Conservation (phyloP, 2,888 invertebrate genomes). For the Drosophila trichaetosa region DNA sequence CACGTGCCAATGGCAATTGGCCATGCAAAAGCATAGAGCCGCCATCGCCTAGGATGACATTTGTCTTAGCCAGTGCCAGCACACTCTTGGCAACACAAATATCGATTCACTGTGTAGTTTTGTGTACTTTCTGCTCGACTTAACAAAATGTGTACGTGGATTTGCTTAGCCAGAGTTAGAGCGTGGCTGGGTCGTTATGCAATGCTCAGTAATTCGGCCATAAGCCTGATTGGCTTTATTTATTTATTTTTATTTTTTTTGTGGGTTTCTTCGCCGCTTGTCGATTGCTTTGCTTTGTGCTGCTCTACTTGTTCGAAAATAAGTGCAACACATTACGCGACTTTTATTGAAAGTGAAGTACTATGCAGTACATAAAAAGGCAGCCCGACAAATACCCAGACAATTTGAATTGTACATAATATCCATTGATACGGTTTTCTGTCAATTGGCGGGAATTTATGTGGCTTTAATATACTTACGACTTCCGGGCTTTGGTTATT, state of each 20-base stretch:
- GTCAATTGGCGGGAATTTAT: constrained; percentile 31
- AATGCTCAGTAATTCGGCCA: constrained; percentile 67
- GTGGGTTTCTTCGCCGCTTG: constrained; percentile 46
- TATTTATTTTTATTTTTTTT: constrained; percentile 47
- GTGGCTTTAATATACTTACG: constrained; percentile 14
- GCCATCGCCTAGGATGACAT: constrained; percentile 59
- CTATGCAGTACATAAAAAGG: constrained; percentile 27
- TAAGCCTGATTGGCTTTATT: constrained; percentile 66
- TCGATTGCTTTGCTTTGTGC: constrained; percentile 52
- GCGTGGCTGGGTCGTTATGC: constrained; percentile 64
- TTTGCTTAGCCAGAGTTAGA: constrained; percentile 37
- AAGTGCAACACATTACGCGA: constrained; percentile 47
- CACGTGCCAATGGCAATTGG: constrained; percentile 75
- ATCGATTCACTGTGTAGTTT: constrained; percentile 44
- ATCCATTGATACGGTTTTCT: constrained; percentile 33
- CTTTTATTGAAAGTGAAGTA: constrained; percentile 52
- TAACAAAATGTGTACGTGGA: constrained; percentile 55
- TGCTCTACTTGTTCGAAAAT: constrained; percentile 53
- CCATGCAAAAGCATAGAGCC: constrained; percentile 53
- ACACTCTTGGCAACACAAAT: constrained; percentile 46
- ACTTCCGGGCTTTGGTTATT: constrained; percentile 25
- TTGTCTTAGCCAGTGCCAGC: constrained; percentile 57
- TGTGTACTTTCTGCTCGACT: constrained; percentile 69
- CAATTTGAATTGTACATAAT: constrained; percentile 32
- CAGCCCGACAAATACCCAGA: constrained; percentile 34